phyloP scores from a whole-genome alignment of 2,888 invertebrate species.

The Cerastis rubricosa region DNA sequence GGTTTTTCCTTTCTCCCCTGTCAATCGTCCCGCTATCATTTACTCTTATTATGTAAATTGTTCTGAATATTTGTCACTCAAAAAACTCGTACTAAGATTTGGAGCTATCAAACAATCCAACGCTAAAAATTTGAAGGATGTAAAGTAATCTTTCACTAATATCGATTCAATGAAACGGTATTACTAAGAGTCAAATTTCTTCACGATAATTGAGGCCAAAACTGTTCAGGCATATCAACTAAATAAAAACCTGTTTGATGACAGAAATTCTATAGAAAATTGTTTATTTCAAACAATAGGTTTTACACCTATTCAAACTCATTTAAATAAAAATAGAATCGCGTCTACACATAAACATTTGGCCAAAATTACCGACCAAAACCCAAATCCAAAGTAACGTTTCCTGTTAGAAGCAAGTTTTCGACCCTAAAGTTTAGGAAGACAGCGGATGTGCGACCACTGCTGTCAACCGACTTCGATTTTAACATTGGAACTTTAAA shows the following conservation, averaged over 20 bases:
- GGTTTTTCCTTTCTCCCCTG: too few relatives aligned
- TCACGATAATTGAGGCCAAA: too few relatives aligned
- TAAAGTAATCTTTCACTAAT: not conserved
- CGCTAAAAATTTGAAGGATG: not conserved
- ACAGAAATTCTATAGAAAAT: not conserved
- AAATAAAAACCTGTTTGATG: not conserved
- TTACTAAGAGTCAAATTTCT: not conserved
- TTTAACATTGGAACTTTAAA: constrained; percentile 68
- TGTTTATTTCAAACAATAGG: not conserved
- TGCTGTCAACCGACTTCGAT: constrained; percentile 67
- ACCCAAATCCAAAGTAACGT: constrained; percentile 57
- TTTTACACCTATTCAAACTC: not conserved
- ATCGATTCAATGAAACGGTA: not conserved
- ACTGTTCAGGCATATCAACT: not conserved
- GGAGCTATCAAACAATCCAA: not conserved
- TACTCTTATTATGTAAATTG: not conserved
- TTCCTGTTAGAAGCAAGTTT: constrained; percentile 63
- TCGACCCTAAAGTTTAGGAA: constrained; percentile 63
- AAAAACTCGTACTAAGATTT: not conserved
- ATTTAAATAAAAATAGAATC: constrained; percentile 8
- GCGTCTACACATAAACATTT: constrained; percentile 25
- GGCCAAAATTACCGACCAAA: constrained; percentile 57
- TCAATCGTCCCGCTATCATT: not conserved
- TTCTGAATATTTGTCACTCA: not conserved
- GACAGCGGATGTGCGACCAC: constrained; percentile 65